These are phyloP conservation scores for Collichthys lucidus DNA, from an alignment of 2,113 vertebrate species.

Conservation along the genomic window DNA sequence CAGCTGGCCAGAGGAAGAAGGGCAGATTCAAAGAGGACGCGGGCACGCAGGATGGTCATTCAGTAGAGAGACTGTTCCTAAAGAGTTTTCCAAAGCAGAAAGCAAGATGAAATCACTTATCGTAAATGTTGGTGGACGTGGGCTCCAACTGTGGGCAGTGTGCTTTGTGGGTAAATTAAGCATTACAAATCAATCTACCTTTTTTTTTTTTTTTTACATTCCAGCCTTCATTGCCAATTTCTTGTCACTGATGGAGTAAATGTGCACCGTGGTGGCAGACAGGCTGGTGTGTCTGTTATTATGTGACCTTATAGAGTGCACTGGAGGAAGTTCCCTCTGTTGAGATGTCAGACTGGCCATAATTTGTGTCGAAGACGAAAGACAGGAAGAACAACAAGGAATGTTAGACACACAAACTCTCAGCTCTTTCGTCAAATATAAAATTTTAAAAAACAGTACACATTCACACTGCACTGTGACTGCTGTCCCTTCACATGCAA, in stretches of 20 bases:
- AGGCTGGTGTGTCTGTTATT: constrained; percentile 5
- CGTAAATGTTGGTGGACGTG: constrained; percentile 21
- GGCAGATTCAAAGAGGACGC: constrained; percentile 57
- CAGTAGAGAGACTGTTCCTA: constrained; percentile 35
- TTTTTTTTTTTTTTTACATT: neutral
- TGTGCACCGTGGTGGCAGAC: neutral
- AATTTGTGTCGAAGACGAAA: constrained; percentile 29
- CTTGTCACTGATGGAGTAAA: neutral
- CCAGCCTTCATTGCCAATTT: constrained; percentile 23
- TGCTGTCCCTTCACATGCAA: constrained; percentile 29
- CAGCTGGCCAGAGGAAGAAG: constrained; percentile 69
- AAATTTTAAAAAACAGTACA: neutral
- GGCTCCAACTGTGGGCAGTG: constrained; percentile 1
- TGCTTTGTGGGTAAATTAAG: constrained; percentile 33
- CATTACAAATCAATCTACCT: constrained; percentile 17
- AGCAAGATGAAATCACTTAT: constrained; percentile 56
- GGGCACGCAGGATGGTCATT: constrained; percentile 64
- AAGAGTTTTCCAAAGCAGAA: constrained; percentile 51
- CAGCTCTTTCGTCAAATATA: neutral
- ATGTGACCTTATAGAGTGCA: constrained; percentile 1
- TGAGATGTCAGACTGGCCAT: neutral
- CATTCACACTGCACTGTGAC: neutral
- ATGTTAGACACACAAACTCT: constrained; percentile 6
- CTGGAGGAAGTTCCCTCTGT: constrained; percentile 10
- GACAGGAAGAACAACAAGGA: constrained; percentile 21